A percentile compares a stretch with the other conserved stretches of the same genome.
phyloP scores from a whole-genome alignment of 2,888 invertebrate genomes.

The Luperina nickerlii region DNA sequence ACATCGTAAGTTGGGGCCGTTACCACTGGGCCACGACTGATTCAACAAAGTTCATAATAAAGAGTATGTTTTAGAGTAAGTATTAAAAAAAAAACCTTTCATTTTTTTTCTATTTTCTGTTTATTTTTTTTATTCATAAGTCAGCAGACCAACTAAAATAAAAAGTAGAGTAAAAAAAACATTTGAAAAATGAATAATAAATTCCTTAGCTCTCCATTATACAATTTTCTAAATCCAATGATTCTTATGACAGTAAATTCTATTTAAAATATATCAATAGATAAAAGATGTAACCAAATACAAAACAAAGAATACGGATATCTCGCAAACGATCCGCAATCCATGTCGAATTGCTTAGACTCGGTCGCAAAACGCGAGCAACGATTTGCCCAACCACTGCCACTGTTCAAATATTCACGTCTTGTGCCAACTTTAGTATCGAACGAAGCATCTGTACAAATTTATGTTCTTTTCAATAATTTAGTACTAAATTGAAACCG shows the following conservation, averaged over 20 bases:
- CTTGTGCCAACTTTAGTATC: conserved; percentile 57
- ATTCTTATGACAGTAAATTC: neutral
- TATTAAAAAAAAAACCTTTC: neutral
- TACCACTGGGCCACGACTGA: no score
- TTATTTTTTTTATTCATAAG: neutral
- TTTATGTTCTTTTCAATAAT: conserved; percentile 35
- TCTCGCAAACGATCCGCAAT: conserved; percentile 47
- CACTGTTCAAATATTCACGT: conserved; percentile 41
- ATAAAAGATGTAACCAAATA: conserved; percentile 18
- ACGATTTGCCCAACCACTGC: conserved; percentile 49
- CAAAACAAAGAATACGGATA: conserved; percentile 42
- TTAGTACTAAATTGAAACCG: conserved; percentile 12
- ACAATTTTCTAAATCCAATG: neutral
- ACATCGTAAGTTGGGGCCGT: no score
- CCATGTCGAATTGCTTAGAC: conserved; percentile 60
- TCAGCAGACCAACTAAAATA: neutral
- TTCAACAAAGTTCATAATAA: neutral
- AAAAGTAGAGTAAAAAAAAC: neutral
- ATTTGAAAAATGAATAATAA: neutral
- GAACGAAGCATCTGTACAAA: conserved; percentile 41
- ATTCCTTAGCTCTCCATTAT: neutral
- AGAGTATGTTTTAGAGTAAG: neutral
- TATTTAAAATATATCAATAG: neutral
- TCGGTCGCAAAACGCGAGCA: conserved; percentile 34
- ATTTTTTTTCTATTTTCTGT: neutral